Base-by-base conservation (phyloP, 1,140 invertebrate species). In the Lasioglossum albipes region DNA sequence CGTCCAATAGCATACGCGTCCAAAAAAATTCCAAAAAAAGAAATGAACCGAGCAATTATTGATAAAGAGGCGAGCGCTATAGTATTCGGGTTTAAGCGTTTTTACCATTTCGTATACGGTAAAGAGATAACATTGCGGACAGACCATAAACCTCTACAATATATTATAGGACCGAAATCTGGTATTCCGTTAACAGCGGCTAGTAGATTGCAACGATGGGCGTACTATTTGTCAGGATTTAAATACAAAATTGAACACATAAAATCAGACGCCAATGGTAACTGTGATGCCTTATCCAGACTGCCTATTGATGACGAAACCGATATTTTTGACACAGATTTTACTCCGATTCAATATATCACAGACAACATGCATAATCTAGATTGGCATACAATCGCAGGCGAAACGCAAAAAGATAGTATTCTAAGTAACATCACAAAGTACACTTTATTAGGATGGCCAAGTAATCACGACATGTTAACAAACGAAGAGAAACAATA, bases 51-150 rank as follows among this genome's bases (percentile, higher is more conserved):
- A 70, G 79, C 91, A 16, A 92, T 94, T 79, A 91, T 94, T 22
- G 94, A 95, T 49, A 94, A 92, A 82, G 94, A 96, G 90, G 93
- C 92, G 7, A 86, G 94, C 13, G 70, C 78, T 0, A 72, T 81
- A 0, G 27, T 70, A 2, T 75, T 22, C 10, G 57, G 57, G 10
- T 61, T 61, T 22, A 61, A 61, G 22, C n/a, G n/a, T 22, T 61
- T 61, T 22, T 61, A 61, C 22, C 5, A 61, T 16, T 61, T 22
- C 3, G 27, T 61, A 22, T 61, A 16, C n/a, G 22, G 59, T 0
- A 61, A 61, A 31, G 27, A 2, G 1, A 64, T 64, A 5, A 9
- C n/a, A 10, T 36, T 64, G 61, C 3, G 27, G 36, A 64, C 61
- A 27, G 27, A 64, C 20, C n/a, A 64, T 36, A 64, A 64, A 13